These are phyloP conservation scores for Hyperopisus bebe DNA, from an alignment of 2,113 vertebrate species.

Conservation along the genomic window DNA sequence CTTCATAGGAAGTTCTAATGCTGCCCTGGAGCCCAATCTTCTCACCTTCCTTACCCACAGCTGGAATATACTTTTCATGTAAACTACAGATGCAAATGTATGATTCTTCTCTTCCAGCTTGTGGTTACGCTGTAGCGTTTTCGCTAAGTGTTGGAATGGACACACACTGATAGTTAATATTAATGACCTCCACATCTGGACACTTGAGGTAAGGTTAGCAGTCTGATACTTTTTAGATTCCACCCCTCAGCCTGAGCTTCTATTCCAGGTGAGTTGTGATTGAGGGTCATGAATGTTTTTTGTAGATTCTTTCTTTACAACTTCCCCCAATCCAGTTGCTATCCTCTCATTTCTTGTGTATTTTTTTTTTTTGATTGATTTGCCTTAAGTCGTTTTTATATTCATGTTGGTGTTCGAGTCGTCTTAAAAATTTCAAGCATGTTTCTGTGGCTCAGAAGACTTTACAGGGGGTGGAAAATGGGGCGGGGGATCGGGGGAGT, in stretches of 20 bases:
- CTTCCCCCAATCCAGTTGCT: conserved; percentile 37
- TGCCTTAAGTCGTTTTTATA: conserved; percentile 39
- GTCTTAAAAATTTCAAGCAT: conserved; percentile 61
- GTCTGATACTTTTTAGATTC: conserved; percentile 61
- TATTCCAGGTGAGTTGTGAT: conserved; percentile 33
- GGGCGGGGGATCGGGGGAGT: conserved; percentile 26
- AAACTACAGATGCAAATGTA: not conserved
- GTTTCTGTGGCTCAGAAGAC: conserved; percentile 79
- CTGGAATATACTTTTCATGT: not conserved
- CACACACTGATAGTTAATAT: conserved; percentile 57
- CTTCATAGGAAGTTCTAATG: not conserved
- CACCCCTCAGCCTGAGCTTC: conserved; percentile 55
- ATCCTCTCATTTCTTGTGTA: conserved; percentile 40
- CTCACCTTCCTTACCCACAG: not conserved
- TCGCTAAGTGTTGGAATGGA: conserved; percentile 53
- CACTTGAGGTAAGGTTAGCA: conserved; percentile 78
- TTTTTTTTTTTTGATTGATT: conserved; percentile 25
- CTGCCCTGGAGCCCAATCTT: too few species aligned
- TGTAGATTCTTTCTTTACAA: conserved; percentile 26
- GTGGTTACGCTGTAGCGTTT: conserved; percentile 26
- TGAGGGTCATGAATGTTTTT: conserved; percentile 29
- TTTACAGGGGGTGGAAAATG: conserved; percentile 60
- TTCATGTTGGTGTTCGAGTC: conserved; percentile 52
- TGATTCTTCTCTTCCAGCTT: not conserved
- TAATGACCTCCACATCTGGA: conserved; percentile 62